These are phyloP conservation scores for Daptonema setosum DNA, from an alignment of 2,888 invertebrate genomes.

Conservation along the genomic window DNA sequence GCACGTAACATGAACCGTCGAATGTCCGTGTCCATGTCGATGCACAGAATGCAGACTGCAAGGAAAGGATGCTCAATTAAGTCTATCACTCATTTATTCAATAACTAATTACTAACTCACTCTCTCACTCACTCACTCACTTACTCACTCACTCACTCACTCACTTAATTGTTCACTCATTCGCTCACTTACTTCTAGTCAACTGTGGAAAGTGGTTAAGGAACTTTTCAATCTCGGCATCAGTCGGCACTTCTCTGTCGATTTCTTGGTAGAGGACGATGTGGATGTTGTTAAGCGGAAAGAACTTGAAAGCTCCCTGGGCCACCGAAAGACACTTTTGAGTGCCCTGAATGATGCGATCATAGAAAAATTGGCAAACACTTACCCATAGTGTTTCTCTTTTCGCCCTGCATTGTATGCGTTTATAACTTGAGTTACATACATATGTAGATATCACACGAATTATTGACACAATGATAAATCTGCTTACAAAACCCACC, in stretches of 20 bases:
- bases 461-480: too few relatives aligned
- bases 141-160: too few relatives aligned
- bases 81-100: too few relatives aligned
- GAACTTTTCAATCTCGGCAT: constrained; percentile 5
- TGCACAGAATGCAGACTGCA: constrained; percentile 4
- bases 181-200: constrained; percentile 3
- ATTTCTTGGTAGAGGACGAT: constrained; percentile 6
- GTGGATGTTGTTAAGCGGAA: constrained; percentile 3
- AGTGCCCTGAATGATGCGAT: constrained; percentile 2
- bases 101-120: too few relatives aligned
- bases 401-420: too few relatives aligned
- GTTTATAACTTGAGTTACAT: too few relatives aligned
- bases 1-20: constrained; percentile 6
- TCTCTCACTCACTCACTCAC: too few relatives aligned
- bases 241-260: constrained; percentile 2
- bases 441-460: too few relatives aligned
- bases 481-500: not conserved
- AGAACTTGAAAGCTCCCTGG: constrained; percentile 7
- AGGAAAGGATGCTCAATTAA: not conserved
- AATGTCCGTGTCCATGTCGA: constrained; percentile 3
- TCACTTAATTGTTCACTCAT: too few relatives aligned
- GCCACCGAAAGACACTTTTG: constrained; percentile 6
- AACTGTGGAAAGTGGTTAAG: not conserved
- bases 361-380: too few relatives aligned
- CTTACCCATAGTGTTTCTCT: too few relatives aligned